These are phyloP conservation scores for Oryzias melastigma DNA, from an alignment of 2,113 vertebrate species.

Conservation along the genomic window DNA sequence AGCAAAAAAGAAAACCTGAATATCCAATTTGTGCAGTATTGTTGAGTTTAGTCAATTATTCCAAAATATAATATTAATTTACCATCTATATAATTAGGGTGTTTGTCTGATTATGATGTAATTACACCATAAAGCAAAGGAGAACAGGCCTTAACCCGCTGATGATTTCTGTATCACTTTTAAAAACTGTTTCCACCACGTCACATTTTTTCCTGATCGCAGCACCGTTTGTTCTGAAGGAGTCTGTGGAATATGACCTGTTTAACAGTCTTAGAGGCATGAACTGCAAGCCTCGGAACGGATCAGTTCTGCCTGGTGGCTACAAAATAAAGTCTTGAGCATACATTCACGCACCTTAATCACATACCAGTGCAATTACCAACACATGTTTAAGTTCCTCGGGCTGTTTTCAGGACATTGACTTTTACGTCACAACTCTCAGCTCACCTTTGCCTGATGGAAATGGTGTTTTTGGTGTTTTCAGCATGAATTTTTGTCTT, in stretches of 20 bases:
- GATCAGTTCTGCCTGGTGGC: too few relatives aligned
- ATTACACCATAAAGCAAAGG: too few relatives aligned
- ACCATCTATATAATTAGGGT: neutral
- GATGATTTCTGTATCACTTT: too few relatives aligned
- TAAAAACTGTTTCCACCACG: too few relatives aligned
- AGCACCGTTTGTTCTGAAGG: too few relatives aligned
- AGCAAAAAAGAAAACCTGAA: conserved; percentile 10
- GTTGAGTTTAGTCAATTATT: conserved; percentile 24
- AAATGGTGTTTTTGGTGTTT: too few relatives aligned
- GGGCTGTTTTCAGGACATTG: neutral
- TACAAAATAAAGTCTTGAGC: neutral
- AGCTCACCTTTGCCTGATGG: neutral
- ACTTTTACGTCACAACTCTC: neutral
- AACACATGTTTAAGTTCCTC: neutral
- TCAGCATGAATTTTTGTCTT: too few relatives aligned
- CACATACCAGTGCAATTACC: neutral
- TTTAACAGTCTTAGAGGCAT: too few relatives aligned
- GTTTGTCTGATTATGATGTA: neutral
- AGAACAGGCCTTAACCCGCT: too few relatives aligned
- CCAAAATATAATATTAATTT: conserved; percentile 21
- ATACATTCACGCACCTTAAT: neutral
- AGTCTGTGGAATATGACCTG: too few relatives aligned
- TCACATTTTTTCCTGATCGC: too few relatives aligned
- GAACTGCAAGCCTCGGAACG: too few relatives aligned
- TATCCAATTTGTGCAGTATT: conserved; percentile 30